Conservation (phyloP, 2,888 invertebrate species). For the Scrobipalpa atriplicella region DNA sequence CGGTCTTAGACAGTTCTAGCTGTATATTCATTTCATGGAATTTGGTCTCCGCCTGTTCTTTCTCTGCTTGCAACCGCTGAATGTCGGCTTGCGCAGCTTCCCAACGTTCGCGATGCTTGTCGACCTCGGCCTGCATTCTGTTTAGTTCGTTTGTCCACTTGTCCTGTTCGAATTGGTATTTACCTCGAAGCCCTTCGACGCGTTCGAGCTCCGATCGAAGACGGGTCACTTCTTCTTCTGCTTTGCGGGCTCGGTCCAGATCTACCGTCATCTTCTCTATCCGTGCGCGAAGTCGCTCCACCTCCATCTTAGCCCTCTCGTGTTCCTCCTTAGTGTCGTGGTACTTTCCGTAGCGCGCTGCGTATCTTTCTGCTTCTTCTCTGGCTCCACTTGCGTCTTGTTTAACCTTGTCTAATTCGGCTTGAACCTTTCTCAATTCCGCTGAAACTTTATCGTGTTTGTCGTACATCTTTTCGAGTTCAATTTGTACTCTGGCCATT, state of each 20-base stretch:
- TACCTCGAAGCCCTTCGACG: constrained; percentile 87
- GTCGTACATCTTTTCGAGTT: constrained; percentile 95
- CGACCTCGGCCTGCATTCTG: constrained; percentile 89
- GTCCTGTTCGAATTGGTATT: constrained; percentile 83
- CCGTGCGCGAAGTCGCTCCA: constrained; percentile 90
- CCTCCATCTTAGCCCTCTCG: constrained; percentile 89
- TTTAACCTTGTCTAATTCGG: constrained; percentile 87
- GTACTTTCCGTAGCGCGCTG: constrained; percentile 88
- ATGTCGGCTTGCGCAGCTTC: constrained; percentile 89
- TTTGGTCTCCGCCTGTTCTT: constrained; percentile 86
- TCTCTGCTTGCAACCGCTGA: constrained; percentile 84
- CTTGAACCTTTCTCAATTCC: constrained; percentile 91
- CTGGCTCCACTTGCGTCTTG: constrained; percentile 89
- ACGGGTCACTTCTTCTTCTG: constrained; percentile 85
- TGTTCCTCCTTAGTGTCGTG: constrained; percentile 90
- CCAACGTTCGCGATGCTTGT: constrained; percentile 89
- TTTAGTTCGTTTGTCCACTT: constrained; percentile 84
- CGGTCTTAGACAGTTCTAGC: constrained; percentile 90
- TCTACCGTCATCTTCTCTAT: constrained; percentile 92
- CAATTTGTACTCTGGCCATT: constrained; percentile 91
- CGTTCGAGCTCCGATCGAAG: constrained; percentile 88
- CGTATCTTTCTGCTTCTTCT: constrained; percentile 90
- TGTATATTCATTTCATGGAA: constrained; percentile 91
- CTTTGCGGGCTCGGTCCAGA: constrained; percentile 88
- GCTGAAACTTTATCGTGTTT: constrained; percentile 93